Conservation (phyloP, 2,797 vertebrate genomes). For the Avahi laniger region DNA sequence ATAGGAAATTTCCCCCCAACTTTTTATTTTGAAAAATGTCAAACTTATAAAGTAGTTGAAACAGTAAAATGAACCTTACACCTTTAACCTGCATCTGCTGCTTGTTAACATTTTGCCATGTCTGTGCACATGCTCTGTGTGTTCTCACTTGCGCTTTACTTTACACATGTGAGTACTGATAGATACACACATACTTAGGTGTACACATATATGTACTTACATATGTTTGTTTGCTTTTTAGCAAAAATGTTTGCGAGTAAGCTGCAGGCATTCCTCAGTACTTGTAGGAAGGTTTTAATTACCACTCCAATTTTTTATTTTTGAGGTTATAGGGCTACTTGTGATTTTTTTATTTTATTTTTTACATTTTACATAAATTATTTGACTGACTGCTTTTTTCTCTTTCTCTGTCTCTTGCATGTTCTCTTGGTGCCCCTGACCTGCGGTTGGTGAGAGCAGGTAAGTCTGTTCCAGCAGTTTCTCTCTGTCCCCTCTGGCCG, state of each 20-base stretch:
- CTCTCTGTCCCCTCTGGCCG: not conserved
- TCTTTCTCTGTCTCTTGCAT: not conserved
- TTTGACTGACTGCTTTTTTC: not conserved
- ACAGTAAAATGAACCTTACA: not conserved
- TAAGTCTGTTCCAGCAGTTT: not conserved
- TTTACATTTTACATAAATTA: not conserved
- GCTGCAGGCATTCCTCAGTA: not conserved
- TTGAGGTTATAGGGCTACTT: not conserved
- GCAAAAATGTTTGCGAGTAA: not conserved
- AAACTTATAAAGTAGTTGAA: not conserved
- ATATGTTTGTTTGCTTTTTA: not conserved
- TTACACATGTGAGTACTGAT: accelerated
- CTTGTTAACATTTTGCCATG: accelerated
- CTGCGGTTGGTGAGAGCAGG: accelerated
- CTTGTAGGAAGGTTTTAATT: not conserved
- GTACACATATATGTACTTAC: not conserved
- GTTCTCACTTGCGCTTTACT: no score
- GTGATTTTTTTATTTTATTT: not conserved
- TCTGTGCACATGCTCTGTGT: accelerated
- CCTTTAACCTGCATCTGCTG: not conserved
- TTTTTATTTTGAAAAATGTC: constrained; percentile 40
- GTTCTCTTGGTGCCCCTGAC: not conserved
- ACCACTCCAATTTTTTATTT: not conserved
- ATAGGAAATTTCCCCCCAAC: not conserved
- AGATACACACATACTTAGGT: not conserved